Evolutionary conservation across 2,888 invertebrate species (phyloP).

Genomic region (Trachelus stipa): DNA sequence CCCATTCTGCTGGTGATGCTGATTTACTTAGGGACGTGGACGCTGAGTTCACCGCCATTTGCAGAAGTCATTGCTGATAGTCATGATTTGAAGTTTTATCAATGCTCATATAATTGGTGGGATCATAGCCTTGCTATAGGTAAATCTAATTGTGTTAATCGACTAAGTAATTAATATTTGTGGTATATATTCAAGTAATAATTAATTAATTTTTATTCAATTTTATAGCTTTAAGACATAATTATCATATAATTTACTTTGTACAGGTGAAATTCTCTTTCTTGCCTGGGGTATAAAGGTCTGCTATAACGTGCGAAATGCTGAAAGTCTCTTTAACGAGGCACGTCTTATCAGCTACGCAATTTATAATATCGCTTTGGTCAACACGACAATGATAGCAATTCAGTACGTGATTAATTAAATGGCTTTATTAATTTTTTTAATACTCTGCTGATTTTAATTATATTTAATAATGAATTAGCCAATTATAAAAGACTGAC

Average conservation of each 20-base stretch:
- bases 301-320: constrained; percentile 88
- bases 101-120: constrained; percentile 95
- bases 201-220: background rate
- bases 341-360: constrained; percentile 93
- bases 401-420: constrained; percentile 82
- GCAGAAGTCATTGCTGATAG: constrained; percentile 85
- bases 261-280: constrained; percentile 78
- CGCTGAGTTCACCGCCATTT: constrained; percentile 85
- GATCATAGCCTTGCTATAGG: constrained; percentile 93
- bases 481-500: background rate
- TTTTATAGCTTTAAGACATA: constrained; percentile 18
- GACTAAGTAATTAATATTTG: background rate
- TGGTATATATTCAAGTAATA: background rate
- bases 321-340: constrained; percentile 93
- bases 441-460: background rate
- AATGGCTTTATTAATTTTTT: constrained; percentile 13
- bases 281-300: constrained; percentile 87
- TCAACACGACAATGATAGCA: constrained; percentile 92
- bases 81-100: constrained; percentile 84
- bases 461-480: background rate
- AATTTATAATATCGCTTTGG: constrained; percentile 93
- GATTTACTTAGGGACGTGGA: constrained; percentile 91
- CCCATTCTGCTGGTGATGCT: constrained; percentile 91
- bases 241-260: constrained; percentile 1
- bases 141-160: constrained; percentile 47